Percentiles rank a stretch among this genome's conserved stretches.
Evolutionary conservation across 2,113 vertebrate genomes (phyloP).

Genomic region (Myxocyprinus asiaticus): DNA sequence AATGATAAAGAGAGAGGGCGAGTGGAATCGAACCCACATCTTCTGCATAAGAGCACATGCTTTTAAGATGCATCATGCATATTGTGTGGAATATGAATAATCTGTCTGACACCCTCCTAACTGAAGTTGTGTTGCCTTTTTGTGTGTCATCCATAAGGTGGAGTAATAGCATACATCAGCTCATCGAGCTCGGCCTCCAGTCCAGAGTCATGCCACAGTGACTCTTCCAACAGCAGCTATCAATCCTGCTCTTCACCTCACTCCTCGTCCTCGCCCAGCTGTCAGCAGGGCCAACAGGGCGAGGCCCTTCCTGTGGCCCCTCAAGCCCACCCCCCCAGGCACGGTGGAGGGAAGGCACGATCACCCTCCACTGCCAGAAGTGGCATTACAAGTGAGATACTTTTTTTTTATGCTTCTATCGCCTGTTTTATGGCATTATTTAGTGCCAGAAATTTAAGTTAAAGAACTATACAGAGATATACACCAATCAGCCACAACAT

Average conservation of each 20-base stretch:
- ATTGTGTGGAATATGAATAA: background rate
- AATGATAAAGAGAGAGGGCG: background rate
- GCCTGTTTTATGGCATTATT: too few relatives aligned
- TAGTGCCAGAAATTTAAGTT: background rate
- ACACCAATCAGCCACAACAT: too few relatives aligned
- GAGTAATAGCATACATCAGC: slow-evolving; percentile 95
- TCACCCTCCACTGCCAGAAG: slow-evolving; percentile 73
- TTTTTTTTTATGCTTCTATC: background rate
- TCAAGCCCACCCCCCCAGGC: slow-evolving; percentile 71
- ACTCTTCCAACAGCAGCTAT: slow-evolving; percentile 91
- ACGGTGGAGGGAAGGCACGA: slow-evolving; percentile 77
- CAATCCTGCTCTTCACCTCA: slow-evolving; percentile 85
- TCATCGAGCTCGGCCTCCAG: slow-evolving; percentile 89
- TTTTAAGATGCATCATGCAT: background rate
- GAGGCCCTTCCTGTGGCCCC: background rate
- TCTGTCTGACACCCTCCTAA: background rate
- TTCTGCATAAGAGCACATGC: background rate
- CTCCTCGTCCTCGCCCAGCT: slow-evolving; percentile 77
- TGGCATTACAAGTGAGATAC: slow-evolving; percentile 87
- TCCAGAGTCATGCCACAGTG: slow-evolving; percentile 93
- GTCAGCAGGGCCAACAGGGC: slow-evolving; percentile 50
- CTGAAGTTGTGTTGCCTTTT: background rate
- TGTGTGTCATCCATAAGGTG: slow-evolving; percentile 72
- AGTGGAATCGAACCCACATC: background rate
- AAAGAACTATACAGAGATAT: background rate